Evolutionary conservation across 1,140 invertebrate species (phyloP).

Genomic region (Homalodisca vitripennis): DNA sequence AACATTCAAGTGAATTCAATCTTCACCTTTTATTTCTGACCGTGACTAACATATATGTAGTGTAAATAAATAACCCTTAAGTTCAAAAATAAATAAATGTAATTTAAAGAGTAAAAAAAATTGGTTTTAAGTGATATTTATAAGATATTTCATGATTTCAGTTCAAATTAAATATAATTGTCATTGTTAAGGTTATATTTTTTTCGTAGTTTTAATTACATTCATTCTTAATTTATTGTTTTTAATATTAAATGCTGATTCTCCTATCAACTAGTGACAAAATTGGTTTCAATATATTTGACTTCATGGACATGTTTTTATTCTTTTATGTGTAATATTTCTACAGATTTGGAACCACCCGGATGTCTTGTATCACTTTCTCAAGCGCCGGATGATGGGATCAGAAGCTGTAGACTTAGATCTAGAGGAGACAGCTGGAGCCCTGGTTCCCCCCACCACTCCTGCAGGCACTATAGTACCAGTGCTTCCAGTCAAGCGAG

Average conservation of each 20-base stretch:
- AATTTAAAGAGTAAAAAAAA: too few relatives aligned
- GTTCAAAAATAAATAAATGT: too few relatives aligned
- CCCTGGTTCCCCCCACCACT: slow-evolving; percentile 9
- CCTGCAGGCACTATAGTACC: neutral
- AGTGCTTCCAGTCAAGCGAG: slow-evolving; percentile 15
- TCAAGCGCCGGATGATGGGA: slow-evolving; percentile 78
- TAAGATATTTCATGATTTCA: too few relatives aligned
- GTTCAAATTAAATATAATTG: too few relatives aligned
- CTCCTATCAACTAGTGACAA: neutral
- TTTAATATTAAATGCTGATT: neutral
- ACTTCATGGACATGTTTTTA: neutral
- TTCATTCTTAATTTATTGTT: neutral
- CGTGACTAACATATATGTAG: too few relatives aligned
- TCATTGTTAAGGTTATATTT: too few relatives aligned
- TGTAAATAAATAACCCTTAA: too few relatives aligned
- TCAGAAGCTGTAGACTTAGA: slow-evolving; percentile 92
- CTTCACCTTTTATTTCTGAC: too few relatives aligned
- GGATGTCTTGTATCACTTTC: slow-evolving; percentile 90
- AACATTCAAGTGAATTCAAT: too few relatives aligned
- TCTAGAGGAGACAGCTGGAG: slow-evolving; percentile 58
- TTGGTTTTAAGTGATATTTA: too few relatives aligned
- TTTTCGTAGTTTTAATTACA: too few relatives aligned
- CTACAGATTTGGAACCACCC: slow-evolving; percentile 97
- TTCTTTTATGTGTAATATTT: too few relatives aligned
- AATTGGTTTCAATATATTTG: neutral